Evolutionary conservation across 2,113 vertebrate species (phyloP), one percentile per base, ranked within the genome.

Genomic region (cat (Felis catus)): DNA sequence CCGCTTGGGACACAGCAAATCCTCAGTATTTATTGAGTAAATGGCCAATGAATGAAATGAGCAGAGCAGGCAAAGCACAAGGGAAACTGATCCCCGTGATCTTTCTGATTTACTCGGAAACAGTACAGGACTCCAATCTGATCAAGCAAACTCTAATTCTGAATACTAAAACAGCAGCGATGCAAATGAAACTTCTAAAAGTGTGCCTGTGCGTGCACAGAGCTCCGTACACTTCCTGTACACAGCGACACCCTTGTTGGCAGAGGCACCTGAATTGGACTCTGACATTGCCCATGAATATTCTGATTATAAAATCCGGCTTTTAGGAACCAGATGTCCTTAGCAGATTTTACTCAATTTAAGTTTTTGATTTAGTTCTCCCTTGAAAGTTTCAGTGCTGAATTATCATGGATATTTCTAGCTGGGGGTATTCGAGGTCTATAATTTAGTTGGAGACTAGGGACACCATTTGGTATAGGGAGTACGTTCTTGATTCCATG

Each of bases 241-340:
- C 84, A 79, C 84, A 78, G 90, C 6, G 29, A 86, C 89, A 97
- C 97, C 88, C 96, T 96, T 71, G 13, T 88, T 95, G 97, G 98
- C 96, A 97, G 91, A 91, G 1, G 71, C 21, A 95, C 70, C 93
- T 93, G 79, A 61, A 15, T 94, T 97, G 97, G 98, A 97, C 96
- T 95, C 96, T 97, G 97, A 96, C 94, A 97, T 91, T 63, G 79
- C 97, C 94, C 93, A 97, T 97, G 97, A 98, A 98, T 98, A 98
- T 98, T 98, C 98, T 89, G 97, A 96, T 94, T 45, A 93, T 83
- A 97, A 94, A 97, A 97, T 84, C 27, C 51, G 2, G 97, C 93
- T 97, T 96, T 97, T 93, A 95, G 96, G 70, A 97, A 91, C 97
- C 98, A 97, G 96, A 98, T 98, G 96, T 96, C 96, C 97, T 97